phyloP scores from a whole-genome alignment of 2,113 vertebrate genomes.

The Bos javanicus region DNA sequence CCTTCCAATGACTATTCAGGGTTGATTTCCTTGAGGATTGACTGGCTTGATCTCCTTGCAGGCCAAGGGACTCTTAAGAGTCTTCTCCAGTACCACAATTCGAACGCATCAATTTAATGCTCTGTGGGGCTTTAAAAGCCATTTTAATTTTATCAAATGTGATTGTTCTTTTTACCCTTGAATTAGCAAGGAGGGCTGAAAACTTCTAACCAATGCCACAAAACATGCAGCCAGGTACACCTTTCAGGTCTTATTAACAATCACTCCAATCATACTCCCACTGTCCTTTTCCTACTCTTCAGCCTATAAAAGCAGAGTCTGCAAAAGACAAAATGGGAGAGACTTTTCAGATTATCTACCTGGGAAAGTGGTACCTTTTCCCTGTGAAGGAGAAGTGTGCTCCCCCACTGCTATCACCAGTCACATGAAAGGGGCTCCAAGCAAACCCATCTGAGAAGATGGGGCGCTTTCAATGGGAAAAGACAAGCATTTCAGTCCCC shows the following conservation, averaged over 20 bases:
- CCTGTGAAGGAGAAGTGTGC: rapidly evolving
- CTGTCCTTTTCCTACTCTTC: not conserved
- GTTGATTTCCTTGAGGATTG: not conserved
- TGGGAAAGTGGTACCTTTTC: not conserved
- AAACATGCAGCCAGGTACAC: not conserved
- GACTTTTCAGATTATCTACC: not conserved
- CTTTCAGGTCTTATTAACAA: not conserved
- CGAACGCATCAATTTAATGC: not conserved
- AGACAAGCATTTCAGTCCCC: not conserved
- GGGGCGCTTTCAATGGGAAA: not conserved
- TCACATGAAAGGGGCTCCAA: not conserved
- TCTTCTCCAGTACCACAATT: not conserved
- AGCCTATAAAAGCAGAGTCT: not conserved
- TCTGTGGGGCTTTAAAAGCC: not conserved
- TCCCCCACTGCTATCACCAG: not conserved
- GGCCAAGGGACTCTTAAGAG: not conserved
- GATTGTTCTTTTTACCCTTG: not conserved
- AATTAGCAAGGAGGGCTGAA: not conserved
- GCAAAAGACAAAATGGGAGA: not conserved
- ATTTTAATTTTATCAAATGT: not conserved
- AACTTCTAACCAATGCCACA: not conserved
- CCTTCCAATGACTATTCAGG: not conserved
- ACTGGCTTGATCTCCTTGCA: not conserved
- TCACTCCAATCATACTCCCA: not conserved
- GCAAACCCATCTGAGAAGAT: not conserved